Evolutionary conservation across 2,113 vertebrate species (phyloP).

Genomic region (Enhydra lutris): DNA sequence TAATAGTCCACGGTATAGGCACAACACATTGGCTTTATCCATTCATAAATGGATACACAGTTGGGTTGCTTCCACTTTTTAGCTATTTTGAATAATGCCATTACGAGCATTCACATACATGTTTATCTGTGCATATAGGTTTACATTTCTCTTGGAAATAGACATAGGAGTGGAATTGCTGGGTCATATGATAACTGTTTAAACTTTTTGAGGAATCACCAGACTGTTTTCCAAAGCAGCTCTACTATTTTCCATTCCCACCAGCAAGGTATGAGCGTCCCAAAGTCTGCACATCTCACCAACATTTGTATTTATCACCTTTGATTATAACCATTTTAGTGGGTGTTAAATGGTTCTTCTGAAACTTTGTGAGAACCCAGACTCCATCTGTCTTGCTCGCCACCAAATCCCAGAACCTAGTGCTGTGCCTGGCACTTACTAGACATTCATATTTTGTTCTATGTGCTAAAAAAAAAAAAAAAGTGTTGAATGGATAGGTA

Average conservation of each 20-base stretch:
- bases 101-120: background rate
- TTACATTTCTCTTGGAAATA: constrained; percentile 22
- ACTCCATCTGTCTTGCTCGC: background rate
- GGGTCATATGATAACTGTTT: background rate
- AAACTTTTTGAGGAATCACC: background rate
- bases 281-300: background rate
- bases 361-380: background rate
- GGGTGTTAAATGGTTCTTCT: background rate
- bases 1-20: background rate
- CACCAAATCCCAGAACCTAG: background rate
- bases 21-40: background rate
- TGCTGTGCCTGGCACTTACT: background rate
- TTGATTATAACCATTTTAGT: background rate
- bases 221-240: constrained; percentile 2
- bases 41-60: background rate
- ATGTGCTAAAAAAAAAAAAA: background rate
- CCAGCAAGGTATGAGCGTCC: background rate
- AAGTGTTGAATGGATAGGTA: background rate
- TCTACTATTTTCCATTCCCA: background rate
- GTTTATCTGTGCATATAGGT: background rate
- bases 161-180: background rate
- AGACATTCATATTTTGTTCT: constrained; percentile 32
- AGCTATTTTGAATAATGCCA: background rate
- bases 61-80: background rate
- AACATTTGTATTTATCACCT: background rate